Conservation (phyloP, 2,113 vertebrate genomes). For the Calyptomena viridis region DNA sequence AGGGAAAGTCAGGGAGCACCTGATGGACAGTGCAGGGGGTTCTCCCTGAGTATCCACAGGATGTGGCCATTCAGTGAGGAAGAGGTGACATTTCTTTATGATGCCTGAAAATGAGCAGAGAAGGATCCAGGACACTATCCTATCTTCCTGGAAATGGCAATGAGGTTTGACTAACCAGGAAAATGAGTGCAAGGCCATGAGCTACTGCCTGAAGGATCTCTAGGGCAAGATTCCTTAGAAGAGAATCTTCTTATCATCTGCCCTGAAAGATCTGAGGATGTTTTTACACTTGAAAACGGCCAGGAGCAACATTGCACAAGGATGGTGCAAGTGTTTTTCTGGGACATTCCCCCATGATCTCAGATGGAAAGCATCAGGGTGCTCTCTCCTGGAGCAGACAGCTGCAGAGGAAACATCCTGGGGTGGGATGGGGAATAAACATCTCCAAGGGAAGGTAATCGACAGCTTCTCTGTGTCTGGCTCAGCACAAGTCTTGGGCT, state of each 20-base stretch:
- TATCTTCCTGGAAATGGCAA: not conserved
- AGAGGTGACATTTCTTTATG: not conserved
- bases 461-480: not conserved
- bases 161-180: not conserved
- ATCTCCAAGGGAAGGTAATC: not conserved
- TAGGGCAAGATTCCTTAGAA: not conserved
- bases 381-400: not conserved
- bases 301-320: not conserved
- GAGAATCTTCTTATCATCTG: not conserved
- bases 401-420: not conserved
- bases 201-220: not conserved
- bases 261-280: not conserved
- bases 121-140: not conserved
- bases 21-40: accelerated
- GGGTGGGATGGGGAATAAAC: not conserved
- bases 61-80: not conserved
- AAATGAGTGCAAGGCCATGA: not conserved
- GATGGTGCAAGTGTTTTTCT: not conserved
- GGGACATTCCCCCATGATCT: not conserved
- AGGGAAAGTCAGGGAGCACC: not conserved
- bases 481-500: not conserved
- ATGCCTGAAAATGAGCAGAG: not conserved
- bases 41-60: accelerated
- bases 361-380: not conserved
- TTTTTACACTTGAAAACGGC: not conserved